Conservation (phyloP, 1,140 invertebrate genomes). For the Stegodyphus mimosarum region DNA sequence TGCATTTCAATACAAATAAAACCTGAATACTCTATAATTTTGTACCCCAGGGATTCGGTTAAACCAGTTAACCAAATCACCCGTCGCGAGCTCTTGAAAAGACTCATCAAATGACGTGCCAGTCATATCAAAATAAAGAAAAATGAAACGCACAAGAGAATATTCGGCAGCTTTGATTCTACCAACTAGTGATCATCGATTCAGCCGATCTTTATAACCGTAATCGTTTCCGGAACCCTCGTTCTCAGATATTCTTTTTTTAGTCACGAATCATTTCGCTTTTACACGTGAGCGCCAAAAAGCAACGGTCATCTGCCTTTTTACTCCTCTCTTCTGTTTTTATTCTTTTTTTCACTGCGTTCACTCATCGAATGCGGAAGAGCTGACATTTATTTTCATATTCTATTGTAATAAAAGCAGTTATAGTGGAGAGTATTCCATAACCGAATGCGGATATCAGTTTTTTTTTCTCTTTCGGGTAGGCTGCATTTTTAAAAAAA, state of each 20-base stretch:
- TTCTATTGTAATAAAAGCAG: slow-evolving; percentile 25
- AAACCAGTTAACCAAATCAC: neutral
- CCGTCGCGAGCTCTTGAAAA: neutral
- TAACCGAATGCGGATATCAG: slow-evolving; percentile 18
- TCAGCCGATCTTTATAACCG: slow-evolving; percentile 30
- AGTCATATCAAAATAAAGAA: slow-evolving; percentile 2
- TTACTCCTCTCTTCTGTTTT: neutral
- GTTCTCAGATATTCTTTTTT: slow-evolving; percentile 1
- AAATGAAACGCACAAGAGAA: neutral
- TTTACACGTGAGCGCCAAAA: slow-evolving; percentile 15
- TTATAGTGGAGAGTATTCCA: slow-evolving; percentile 3
- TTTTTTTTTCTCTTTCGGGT: slow-evolving; percentile 19
- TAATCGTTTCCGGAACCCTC: slow-evolving; percentile 38
- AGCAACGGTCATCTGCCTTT: slow-evolving; percentile 28
- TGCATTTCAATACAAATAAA: no score
- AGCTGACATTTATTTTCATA: slow-evolving; percentile 49
- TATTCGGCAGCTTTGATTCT: neutral
- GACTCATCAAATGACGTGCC: neutral
- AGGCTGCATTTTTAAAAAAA: neutral
- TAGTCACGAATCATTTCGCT: slow-evolving; percentile 46
- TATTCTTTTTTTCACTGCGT: no score
- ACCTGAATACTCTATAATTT: neutral
- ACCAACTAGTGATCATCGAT: slow-evolving; percentile 23
- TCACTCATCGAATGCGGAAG: neutral
- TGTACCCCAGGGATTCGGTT: neutral